phyloP scores from a whole-genome alignment of 2,113 vertebrate species.

The Nothobranchius furzeri region DNA sequence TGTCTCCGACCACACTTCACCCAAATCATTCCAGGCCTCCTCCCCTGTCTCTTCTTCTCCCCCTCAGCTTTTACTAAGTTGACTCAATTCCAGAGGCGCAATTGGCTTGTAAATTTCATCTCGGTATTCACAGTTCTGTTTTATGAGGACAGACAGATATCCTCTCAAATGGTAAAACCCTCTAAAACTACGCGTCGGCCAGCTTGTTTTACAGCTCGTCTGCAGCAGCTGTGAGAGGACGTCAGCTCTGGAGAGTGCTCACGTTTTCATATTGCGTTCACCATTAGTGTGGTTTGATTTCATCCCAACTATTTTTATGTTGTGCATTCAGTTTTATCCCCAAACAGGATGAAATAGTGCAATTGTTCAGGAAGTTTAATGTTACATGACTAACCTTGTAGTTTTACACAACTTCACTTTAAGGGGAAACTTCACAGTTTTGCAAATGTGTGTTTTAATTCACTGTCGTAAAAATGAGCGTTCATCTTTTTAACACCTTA shows the following conservation, averaged over 20 bases:
- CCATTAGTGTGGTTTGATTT: neutral
- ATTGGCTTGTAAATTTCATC: conserved; percentile 48
- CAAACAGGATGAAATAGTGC: no score
- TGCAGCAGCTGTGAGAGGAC: neutral
- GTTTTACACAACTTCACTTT: no score
- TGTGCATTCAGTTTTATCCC: no score
- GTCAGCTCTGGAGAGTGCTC: neutral
- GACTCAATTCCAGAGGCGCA: conserved; percentile 51
- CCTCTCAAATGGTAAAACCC: conserved; percentile 9
- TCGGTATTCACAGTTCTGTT: conserved; percentile 47
- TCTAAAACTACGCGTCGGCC: conserved; percentile 7
- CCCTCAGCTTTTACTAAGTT: conserved; percentile 49
- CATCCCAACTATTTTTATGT: neutral
- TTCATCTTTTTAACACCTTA: no score
- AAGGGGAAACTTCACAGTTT: no score
- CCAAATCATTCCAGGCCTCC: conserved; percentile 51
- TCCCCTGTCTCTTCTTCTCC: conserved; percentile 11
- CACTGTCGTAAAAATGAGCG: no score
- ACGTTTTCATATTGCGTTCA: neutral
- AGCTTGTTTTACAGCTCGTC: neutral
- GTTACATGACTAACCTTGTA: no score
- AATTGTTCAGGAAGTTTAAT: no score
- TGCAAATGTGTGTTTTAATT: no score
- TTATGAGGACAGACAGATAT: conserved; percentile 49
- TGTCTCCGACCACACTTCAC: conserved; percentile 50